A percentile compares a stretch with the other conserved stretches of the same genome.
Evolutionary conservation across 64 coral and sea anemone genomes (phyloP).

Genomic region (Porites australiensis): DNA sequence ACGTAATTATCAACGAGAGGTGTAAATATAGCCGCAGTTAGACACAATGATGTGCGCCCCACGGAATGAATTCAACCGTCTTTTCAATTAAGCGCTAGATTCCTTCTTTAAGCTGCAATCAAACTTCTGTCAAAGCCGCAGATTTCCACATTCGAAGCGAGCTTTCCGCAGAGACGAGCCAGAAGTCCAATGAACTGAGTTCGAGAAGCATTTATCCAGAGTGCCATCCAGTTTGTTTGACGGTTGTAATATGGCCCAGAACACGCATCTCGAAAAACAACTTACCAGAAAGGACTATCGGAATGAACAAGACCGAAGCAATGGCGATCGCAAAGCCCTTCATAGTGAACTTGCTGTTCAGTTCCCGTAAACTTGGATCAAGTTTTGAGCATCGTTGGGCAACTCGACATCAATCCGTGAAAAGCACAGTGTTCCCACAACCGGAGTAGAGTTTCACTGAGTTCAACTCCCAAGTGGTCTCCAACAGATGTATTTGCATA

Average conservation of each 20-base stretch:
- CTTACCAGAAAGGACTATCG: conserved; percentile 58
- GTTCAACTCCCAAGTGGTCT: conserved; percentile 15
- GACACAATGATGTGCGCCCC: conserved; percentile 33
- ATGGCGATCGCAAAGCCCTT: conserved; percentile 45
- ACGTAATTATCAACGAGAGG: conserved; percentile 21
- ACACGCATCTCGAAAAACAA: conserved; percentile 60
- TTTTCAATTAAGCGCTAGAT: conserved; percentile 18
- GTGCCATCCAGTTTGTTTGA: conserved; percentile 34
- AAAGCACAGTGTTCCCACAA: conserved; percentile 69
- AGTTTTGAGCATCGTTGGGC: conserved; percentile 67
- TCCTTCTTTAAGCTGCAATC: not conserved
- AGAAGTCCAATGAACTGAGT: conserved; percentile 9
- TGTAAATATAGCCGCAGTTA: conserved; percentile 49
- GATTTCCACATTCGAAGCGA: not conserved
- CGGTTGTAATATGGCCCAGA: conserved; percentile 55
- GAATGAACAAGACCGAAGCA: conserved; percentile 61
- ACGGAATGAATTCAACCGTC: conserved; percentile 25
- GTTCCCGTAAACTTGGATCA: conserved; percentile 45
- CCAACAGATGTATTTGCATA: conserved; percentile 73
- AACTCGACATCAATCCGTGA: conserved; percentile 42
- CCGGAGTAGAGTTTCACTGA: conserved; percentile 54
- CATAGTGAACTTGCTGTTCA: conserved; percentile 43
- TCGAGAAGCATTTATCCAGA: conserved; percentile 36
- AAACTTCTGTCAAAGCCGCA: not conserved
- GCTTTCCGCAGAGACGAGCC: not conserved